phyloP scores from a whole-genome alignment of 2,797 vertebrate genomes.

The Neosalanx taihuensis region DNA sequence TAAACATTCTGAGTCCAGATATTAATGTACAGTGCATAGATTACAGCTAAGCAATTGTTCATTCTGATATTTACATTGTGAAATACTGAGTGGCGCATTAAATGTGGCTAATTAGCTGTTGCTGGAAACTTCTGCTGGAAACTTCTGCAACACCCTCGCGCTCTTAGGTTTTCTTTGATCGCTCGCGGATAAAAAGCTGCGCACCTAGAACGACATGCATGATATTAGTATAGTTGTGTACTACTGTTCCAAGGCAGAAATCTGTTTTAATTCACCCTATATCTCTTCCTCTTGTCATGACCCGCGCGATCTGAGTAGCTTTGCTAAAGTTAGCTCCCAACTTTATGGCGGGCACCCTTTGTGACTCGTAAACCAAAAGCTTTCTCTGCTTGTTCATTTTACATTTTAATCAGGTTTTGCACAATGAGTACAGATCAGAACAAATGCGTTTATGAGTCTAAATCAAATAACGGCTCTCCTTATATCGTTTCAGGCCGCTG shows the following conservation, averaged over 20 bases:
- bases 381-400: neutral
- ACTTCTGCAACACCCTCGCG: too few species aligned
- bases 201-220: too few species aligned
- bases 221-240: neutral
- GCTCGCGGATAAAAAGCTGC: too few species aligned
- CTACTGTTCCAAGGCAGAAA: neutral
- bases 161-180: too few species aligned
- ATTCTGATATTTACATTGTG: too few species aligned
- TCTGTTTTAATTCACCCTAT: neutral
- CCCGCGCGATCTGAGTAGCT: neutral
- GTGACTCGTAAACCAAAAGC: neutral
- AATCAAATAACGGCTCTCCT: neutral
- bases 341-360: conserved; percentile 12
- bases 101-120: too few species aligned
- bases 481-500: conserved; percentile 63
- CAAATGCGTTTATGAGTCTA: neutral
- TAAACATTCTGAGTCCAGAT: neutral
- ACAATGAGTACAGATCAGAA: neutral
- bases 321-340: neutral
- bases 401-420: neutral
- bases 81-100: too few species aligned
- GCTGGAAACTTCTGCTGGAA: too few species aligned
- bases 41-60: too few species aligned
- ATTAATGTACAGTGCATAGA: neutral
- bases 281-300: neutral